Evolutionary conservation across 2,888 invertebrate genomes (phyloP).

Genomic region (Notodonta ziczac): DNA sequence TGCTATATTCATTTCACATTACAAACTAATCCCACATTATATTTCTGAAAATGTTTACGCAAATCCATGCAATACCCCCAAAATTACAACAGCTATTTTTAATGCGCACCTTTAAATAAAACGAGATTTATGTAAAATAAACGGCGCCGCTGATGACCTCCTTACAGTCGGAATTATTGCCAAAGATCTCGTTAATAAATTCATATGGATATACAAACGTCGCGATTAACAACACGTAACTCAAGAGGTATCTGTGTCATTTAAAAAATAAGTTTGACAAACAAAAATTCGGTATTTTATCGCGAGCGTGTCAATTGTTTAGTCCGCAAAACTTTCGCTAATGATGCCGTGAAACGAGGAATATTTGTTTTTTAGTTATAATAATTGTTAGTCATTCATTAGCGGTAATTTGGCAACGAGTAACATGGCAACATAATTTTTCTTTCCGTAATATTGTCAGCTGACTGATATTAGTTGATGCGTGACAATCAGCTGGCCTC

Average conservation of each 20-base stretch:
- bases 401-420: conserved; percentile 25
- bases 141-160: conserved; percentile 65
- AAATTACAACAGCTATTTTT: conserved; percentile 46
- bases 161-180: conserved; percentile 65
- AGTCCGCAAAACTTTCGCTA: conserved; percentile 6
- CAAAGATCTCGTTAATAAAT: conserved; percentile 68
- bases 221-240: conserved; percentile 40
- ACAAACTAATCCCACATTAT: not conserved
- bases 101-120: conserved; percentile 44
- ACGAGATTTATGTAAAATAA: conserved; percentile 59
- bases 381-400: conserved; percentile 14
- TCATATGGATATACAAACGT: conserved; percentile 58
- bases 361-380: not conserved
- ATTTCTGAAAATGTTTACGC: conserved; percentile 13
- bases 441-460: not conserved
- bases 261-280: conserved; percentile 1
- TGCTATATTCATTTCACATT: too few species aligned
- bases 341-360: conserved; percentile 14
- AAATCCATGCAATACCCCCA: conserved; percentile 22
- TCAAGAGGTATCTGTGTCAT: conserved; percentile 56
- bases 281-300: not conserved
- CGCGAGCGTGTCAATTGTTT: not conserved
- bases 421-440: not conserved
- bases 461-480: not conserved
- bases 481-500: too few species aligned